Evolutionary conservation across 2,113 vertebrate genomes (phyloP), one percentile per base, ranked within the genome.

Genomic region (Dasyprocta punctata): DNA sequence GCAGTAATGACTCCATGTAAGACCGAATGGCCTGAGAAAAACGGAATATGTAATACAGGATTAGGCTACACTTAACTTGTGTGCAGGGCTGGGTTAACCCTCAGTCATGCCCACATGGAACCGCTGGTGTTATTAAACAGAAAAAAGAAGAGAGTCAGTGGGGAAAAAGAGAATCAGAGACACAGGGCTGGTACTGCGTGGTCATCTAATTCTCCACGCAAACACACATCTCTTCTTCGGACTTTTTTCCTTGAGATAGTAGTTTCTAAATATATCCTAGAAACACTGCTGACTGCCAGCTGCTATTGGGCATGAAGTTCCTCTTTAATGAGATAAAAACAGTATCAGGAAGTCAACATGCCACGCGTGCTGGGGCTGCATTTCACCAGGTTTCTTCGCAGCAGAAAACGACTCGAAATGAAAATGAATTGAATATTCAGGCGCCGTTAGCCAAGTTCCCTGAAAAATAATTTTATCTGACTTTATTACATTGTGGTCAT

Each of bases 401-500:
- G 73, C 65, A 94, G 77, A 97, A 96, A 97, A 97, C 88, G 41
- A 96, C 96, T 96, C 54, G 14, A 96, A 98, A 86, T 94, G 86
- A 98, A 98, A 98, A 73, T 90, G 92, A 97, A 97, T 93, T 92
- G 75, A 96, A 95, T 98, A 94, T 93, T 82, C 85, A 95, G 86
- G 86, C 89, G 80, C 22, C 65, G 92, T 96, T 97, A 97, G 49
- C 71, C 85, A 97, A 95, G 97, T 86, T 83, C 54, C 95, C 95
- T 94, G 94, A 98, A 98, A 97, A 98, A 96, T 92, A 97, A 96
- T 98, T 98, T 98, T 98, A 73, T 90, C 88, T 97, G 97, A 95
- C 87, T 98, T 97, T 96, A 98, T 96, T 98, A 89, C 77, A 91
- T 97, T 97, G 98, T 98, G 95, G 98, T 98, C 96, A 96, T 98